phyloP scores from a whole-genome alignment of 1,140 invertebrate genomes.

The Dendrolimus punctatus region DNA sequence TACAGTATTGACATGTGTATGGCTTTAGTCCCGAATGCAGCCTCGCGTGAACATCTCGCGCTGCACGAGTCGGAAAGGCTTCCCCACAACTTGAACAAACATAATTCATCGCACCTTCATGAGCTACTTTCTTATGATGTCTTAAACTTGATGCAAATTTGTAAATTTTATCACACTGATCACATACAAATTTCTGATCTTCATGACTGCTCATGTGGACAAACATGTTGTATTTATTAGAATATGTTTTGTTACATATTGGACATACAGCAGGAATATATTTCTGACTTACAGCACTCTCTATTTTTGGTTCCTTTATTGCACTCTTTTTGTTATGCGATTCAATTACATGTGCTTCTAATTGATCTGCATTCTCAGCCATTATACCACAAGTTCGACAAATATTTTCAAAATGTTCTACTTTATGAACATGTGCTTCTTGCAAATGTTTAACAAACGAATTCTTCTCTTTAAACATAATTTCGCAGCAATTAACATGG shows the following conservation, averaged over 20 bases:
- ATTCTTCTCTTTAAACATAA: slow-evolving; percentile 24
- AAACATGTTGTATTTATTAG: slow-evolving; percentile 54
- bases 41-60: slow-evolving; percentile 43
- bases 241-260: slow-evolving; percentile 46
- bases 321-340: slow-evolving; percentile 16
- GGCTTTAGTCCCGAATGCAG: slow-evolving; percentile 71
- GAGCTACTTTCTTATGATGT: slow-evolving; percentile 32
- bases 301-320: slow-evolving; percentile 9
- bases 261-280: slow-evolving; percentile 45
- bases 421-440: slow-evolving; percentile 20
- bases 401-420: neutral
- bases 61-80: slow-evolving; percentile 36
- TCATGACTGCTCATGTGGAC: slow-evolving; percentile 36
- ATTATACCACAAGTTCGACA: slow-evolving; percentile 28
- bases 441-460: slow-evolving; percentile 34
- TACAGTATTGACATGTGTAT: slow-evolving; percentile 72
- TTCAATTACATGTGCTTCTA: slow-evolving; percentile 28
- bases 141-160: slow-evolving; percentile 29
- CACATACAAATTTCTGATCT: slow-evolving; percentile 1
- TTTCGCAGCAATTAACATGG: slow-evolving; percentile 33
- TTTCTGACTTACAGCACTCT: slow-evolving; percentile 28
- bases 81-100: slow-evolving; percentile 43
- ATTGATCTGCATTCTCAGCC: slow-evolving; percentile 12
- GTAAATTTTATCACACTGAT: slow-evolving; percentile 32
- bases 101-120: slow-evolving; percentile 33